phyloP scores from a whole-genome alignment of 2,888 invertebrate genomes.

The Laothoe populi region DNA sequence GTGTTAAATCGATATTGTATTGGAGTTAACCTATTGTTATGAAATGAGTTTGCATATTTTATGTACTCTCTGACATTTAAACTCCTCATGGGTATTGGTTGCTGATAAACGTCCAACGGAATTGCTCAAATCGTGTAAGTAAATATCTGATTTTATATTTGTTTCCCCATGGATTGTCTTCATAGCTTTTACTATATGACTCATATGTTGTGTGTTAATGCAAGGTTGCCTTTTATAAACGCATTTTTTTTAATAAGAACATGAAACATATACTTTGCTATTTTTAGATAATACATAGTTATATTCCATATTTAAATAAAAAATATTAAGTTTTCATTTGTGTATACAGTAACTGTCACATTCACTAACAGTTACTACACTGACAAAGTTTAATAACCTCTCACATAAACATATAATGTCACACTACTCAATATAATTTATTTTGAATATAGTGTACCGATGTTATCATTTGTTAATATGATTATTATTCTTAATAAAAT shows the following conservation, averaged over 20 bases:
- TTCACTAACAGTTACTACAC: background rate
- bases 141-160: slow-evolving; percentile 36
- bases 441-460: background rate
- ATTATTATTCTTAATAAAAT: no score
- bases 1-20: slow-evolving; percentile 65
- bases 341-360: background rate
- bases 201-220: background rate
- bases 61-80: slow-evolving; percentile 57
- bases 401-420: slow-evolving; percentile 16
- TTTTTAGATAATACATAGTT: background rate
- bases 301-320: background rate
- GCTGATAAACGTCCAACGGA: slow-evolving; percentile 38
- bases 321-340: no score
- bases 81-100: slow-evolving; percentile 55
- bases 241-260: background rate
- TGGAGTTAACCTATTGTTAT: slow-evolving; percentile 60
- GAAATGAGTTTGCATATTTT: slow-evolving; percentile 73
- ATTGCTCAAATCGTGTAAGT: slow-evolving; percentile 38
- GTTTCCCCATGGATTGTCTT: background rate
- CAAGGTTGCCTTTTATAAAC: slow-evolving; percentile 4
- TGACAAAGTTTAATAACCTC: slow-evolving; percentile 10
- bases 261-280: background rate
- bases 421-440: background rate
- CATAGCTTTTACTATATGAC: slow-evolving; percentile 3
- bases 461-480: no score